Percentiles rank a stretch among this genome's conserved stretches.
Conservation (phyloP, 2,888 invertebrate species). For the Patella depressa region DNA sequence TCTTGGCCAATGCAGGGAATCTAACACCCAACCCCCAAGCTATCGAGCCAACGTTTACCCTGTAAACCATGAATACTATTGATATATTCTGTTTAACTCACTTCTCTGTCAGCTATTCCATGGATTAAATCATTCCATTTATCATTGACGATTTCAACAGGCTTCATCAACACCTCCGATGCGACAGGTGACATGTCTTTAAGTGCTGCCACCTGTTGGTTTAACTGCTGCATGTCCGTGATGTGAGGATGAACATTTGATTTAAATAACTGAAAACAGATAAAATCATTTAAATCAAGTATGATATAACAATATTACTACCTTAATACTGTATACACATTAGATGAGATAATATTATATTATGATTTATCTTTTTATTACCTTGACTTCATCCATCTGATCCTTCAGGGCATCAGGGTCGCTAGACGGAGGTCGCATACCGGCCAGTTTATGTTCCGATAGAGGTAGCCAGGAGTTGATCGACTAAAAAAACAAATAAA, state of each 20-base stretch:
- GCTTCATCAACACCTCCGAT: conserved; percentile 62
- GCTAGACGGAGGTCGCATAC: conserved; percentile 89
- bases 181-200: conserved; percentile 68
- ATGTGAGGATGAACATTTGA: conserved; percentile 66
- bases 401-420: conserved; percentile 87
- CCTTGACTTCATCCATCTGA: conserved; percentile 86
- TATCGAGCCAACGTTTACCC: too few relatives aligned
- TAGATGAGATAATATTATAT: too few relatives aligned
- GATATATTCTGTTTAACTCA: conserved; percentile 25
- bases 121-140: conserved; percentile 68
- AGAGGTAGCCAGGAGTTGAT: conserved; percentile 71
- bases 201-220: conserved; percentile 67
- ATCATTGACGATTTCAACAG: conserved; percentile 66
- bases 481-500: conserved; percentile 46
- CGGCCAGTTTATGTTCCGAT: conserved; percentile 87
- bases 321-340: too few relatives aligned
- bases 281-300: neutral
- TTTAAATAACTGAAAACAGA: conserved; percentile 59
- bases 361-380: conserved; percentile 30
- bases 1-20: too few relatives aligned
- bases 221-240: conserved; percentile 67
- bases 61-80: too few relatives aligned
- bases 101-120: conserved; percentile 67
- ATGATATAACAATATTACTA: too few relatives aligned
- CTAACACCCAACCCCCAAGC: too few relatives aligned